A percentile compares a stretch with the other conserved stretches of the same genome.
Conservation (phyloP, 2,113 vertebrate genomes). For the Gavialis gangeticus region DNA sequence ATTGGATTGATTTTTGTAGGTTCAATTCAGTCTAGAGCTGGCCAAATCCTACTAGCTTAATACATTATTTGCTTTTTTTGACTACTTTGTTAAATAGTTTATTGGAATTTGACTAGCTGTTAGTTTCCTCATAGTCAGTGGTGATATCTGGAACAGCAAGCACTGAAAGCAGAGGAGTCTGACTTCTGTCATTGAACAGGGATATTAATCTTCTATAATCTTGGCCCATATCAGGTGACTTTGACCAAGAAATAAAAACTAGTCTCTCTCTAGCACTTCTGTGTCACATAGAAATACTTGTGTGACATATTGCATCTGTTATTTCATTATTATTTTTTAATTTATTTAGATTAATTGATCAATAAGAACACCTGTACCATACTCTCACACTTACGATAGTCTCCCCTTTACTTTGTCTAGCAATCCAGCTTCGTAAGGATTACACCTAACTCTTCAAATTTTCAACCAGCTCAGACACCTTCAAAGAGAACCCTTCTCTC, state of each 20-base stretch:
- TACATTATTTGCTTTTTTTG: conserved; percentile 63
- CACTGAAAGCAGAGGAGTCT: conserved; percentile 52
- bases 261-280: neutral
- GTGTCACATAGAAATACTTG: neutral
- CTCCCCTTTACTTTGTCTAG: conserved; percentile 10
- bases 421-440: neutral
- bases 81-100: conserved; percentile 71
- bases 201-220: conserved; percentile 54
- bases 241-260: conserved; percentile 22
- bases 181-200: conserved; percentile 18
- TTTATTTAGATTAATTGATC: conserved; percentile 59
- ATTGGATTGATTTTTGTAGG: conserved; percentile 59
- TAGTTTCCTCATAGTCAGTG: conserved; percentile 26
- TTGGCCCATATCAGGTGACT: neutral
- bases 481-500: conserved; percentile 10
- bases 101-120: conserved; percentile 63
- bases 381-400: conserved; percentile 13
- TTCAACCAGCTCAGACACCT: neutral
- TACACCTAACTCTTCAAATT: conserved; percentile 45
- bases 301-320: conserved; percentile 22
- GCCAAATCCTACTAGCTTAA: conserved; percentile 66
- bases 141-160: conserved; percentile 50
- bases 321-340: conserved; percentile 25
- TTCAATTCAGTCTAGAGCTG: conserved; percentile 46
- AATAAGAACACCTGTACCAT: neutral